phyloP scores from a whole-genome alignment of 2,113 vertebrate genomes.

The Cygnus buccinator region DNA sequence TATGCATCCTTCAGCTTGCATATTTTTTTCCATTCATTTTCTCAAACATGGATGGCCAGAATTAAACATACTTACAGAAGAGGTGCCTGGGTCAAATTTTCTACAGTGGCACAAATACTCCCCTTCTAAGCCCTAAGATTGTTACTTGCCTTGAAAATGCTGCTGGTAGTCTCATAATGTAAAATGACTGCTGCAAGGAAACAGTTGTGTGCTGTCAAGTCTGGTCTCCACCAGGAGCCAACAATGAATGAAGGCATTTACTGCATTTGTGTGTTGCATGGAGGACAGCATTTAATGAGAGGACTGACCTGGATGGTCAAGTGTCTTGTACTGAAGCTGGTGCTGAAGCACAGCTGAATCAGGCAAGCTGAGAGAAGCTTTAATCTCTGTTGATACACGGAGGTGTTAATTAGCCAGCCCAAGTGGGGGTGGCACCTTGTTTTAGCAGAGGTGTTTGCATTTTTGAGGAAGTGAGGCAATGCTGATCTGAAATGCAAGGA shows the following conservation, averaged over 20 bases:
- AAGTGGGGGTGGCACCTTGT: background rate
- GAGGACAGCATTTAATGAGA: background rate
- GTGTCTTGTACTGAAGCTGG: background rate
- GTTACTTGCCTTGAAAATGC: background rate
- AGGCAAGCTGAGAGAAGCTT: background rate
- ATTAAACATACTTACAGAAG: background rate
- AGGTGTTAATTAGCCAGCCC: background rate
- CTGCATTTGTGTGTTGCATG: background rate
- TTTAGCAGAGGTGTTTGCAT: background rate
- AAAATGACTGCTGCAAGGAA: background rate
- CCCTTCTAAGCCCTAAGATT: background rate
- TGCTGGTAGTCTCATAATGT: background rate
- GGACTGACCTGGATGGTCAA: background rate
- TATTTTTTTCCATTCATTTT: background rate
- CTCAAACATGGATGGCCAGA: background rate
- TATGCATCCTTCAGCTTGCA: background rate
- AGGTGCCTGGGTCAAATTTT: background rate
- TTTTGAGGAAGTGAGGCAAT: background rate
- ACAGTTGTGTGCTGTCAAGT: background rate
- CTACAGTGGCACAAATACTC: background rate
- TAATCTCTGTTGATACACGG: background rate
- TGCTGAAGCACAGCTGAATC: background rate
- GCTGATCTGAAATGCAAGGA: background rate
- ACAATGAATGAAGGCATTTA: background rate
- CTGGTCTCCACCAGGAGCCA: background rate